Evolutionary conservation across 2,888 invertebrate species (phyloP), one percentile per base, ranked within the genome.

Genomic region (Tetragonisca angustula): DNA sequence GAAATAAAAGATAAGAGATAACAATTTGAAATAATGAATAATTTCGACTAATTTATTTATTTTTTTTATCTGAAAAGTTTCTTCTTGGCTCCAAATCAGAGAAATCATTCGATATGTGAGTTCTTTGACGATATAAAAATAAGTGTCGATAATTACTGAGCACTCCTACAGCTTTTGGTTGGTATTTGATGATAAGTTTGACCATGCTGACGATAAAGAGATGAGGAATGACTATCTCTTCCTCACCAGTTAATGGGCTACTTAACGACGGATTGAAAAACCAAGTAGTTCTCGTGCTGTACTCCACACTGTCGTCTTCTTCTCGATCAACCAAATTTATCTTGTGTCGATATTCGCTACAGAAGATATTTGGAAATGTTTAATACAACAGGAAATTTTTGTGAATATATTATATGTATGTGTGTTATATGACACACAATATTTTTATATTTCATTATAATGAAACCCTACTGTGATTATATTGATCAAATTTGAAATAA

Each of bases 261-360:
- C 96, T 96, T 17, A 96, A 94, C 61, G 96, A 95, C 15, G 95
- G 95, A 83, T 96, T 96, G 94, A 97, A 97, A 79, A 95, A 95
- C 93, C 97, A 98, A 0, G 95, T 96, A 86, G 97, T 96, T 72
- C 96, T 95, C 92, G 96, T 96, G 88, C 96, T 96, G 93, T 97
- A 98, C 0, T 96, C 96, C 6, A 98, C 96, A 0, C 97, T 96
- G 91, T 98, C 98, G 67, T 97, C 96, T 13, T 95, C 96, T 21
- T 96, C 96, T 77, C 97, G 95, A 90, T 98, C 98, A 84, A 95
- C 95, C 0, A 97, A 91, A 87, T 97, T 96, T 19, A 97, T 96
- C 94, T 98, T 98, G 89, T 97, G 96, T 92, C 97, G 97, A 97
- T 97, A 97, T 95, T 98, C 97, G 73, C 98, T 98, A 89, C 89